phyloP scores from a whole-genome alignment of 92 coral and sea anemone genomes.

The Meandrina meandrites region DNA sequence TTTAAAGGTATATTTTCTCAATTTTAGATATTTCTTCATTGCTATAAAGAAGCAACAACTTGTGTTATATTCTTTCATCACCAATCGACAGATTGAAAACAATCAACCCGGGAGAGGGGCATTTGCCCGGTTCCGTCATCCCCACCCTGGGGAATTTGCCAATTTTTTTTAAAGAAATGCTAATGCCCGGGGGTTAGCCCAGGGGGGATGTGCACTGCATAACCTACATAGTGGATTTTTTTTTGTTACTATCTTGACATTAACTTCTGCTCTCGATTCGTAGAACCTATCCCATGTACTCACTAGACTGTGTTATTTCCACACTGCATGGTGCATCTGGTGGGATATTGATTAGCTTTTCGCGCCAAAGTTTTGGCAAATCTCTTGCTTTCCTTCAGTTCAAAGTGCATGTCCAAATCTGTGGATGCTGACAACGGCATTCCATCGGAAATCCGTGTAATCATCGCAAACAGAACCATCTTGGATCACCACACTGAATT shows the following conservation, averaged over 20 bases:
- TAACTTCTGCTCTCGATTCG: background rate
- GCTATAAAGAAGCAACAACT: too few relatives aligned
- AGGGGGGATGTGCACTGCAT: too few relatives aligned
- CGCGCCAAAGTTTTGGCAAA: slow-evolving; percentile 84
- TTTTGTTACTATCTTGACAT: background rate
- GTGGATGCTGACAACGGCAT: slow-evolving; percentile 96
- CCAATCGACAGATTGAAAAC: too few relatives aligned
- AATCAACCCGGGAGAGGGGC: too few relatives aligned
- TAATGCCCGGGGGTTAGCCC: too few relatives aligned
- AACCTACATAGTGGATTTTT: too few relatives aligned
- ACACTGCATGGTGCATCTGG: slow-evolving; percentile 83
- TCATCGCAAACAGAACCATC: slow-evolving; percentile 96
- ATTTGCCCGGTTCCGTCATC: too few relatives aligned
- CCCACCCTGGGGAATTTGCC: too few relatives aligned
- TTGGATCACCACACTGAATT: background rate
- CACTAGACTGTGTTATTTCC: slow-evolving; percentile 88
- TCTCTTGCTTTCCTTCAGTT: slow-evolving; percentile 91
- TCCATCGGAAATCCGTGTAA: slow-evolving; percentile 93
- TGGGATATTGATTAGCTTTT: slow-evolving; percentile 89
- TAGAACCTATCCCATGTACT: slow-evolving; percentile 28
- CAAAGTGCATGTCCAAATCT: slow-evolving; percentile 94
- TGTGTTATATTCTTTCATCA: too few relatives aligned
- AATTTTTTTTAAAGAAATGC: too few relatives aligned
- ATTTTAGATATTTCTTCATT: too few relatives aligned
- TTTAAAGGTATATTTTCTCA: too few relatives aligned